Evolutionary conservation across 2,888 invertebrate species (phyloP).

Genomic region (Mythimna lalbum): DNA sequence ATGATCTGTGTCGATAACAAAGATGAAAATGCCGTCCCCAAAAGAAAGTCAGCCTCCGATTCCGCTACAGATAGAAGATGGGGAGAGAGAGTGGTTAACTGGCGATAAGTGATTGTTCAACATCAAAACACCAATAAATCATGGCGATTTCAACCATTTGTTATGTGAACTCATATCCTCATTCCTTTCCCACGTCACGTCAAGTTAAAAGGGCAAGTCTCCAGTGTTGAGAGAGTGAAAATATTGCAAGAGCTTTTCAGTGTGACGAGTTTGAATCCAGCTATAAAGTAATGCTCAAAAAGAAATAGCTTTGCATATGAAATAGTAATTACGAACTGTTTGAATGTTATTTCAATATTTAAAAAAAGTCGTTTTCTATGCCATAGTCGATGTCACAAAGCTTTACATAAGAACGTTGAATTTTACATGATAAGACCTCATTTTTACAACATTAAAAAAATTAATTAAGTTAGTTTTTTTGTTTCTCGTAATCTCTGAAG

Average conservation of each 20-base stretch:
- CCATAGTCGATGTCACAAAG: too few relatives aligned
- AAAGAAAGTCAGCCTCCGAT: conserved; percentile 43
- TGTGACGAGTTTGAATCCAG: not conserved
- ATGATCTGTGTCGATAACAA: conserved; percentile 5
- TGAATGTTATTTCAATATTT: too few relatives aligned
- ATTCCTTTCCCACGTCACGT: conserved; percentile 59
- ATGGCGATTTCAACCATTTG: conserved; percentile 64
- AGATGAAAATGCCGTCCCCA: conserved; percentile 22
- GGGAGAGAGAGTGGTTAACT: conserved; percentile 11
- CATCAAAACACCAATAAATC: conserved; percentile 61
- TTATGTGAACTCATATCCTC: conserved; percentile 59
- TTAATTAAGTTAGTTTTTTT: too few relatives aligned
- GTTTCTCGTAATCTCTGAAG: too few relatives aligned
- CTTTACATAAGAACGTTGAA: too few relatives aligned
- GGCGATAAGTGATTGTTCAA: conserved; percentile 44
- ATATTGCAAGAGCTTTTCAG: not conserved
- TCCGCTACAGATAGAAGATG: conserved; percentile 33
- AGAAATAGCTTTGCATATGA: too few relatives aligned
- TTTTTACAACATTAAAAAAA: too few relatives aligned
- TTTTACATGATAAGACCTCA: too few relatives aligned
- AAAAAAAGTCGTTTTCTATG: too few relatives aligned
- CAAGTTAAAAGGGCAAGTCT: conserved; percentile 2
- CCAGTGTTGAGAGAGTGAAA: conserved; percentile 12
- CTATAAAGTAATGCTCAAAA: not conserved
- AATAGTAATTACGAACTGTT: too few relatives aligned